Evolutionary conservation across 2,888 invertebrate genomes (phyloP).

Genomic region (Eupithecia exiguata): DNA sequence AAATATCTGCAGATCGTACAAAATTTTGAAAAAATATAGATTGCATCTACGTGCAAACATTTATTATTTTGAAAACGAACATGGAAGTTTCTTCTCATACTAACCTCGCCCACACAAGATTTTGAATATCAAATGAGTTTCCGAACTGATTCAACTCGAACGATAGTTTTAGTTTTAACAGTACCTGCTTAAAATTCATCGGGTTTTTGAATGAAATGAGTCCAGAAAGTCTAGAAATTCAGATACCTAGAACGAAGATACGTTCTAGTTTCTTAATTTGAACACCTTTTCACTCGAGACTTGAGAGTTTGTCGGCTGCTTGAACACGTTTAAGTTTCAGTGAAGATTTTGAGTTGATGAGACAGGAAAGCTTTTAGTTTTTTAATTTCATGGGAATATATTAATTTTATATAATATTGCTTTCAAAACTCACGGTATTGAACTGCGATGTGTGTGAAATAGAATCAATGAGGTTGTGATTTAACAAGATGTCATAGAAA

Average conservation of each 20-base stretch:
- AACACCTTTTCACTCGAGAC: slow-evolving; percentile 3
- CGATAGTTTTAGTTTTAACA: slow-evolving; percentile 17
- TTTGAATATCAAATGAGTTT: slow-evolving; percentile 37
- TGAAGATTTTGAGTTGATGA: slow-evolving; percentile 1
- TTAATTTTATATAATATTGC: neutral
- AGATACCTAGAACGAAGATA: neutral
- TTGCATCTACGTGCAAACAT: neutral
- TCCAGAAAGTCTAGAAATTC: slow-evolving; percentile 1
- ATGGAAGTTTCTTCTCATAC: slow-evolving; percentile 14
- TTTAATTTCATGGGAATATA: neutral
- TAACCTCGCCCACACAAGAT: slow-evolving; percentile 10
- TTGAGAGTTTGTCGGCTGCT: slow-evolving; percentile 5
- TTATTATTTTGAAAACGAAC: neutral
- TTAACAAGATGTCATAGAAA: no score
- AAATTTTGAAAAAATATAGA: no score
- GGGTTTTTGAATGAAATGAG: neutral
- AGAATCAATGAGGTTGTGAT: no score
- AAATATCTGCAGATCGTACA: no score
- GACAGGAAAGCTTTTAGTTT: neutral
- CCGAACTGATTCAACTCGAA: slow-evolving; percentile 30
- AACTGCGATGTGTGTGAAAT: no score
- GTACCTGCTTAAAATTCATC: slow-evolving; percentile 29
- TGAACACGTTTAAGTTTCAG: neutral
- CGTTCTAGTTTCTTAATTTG: slow-evolving; percentile 8
- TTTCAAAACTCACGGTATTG: neutral